Evolutionary conservation across 2,113 vertebrate genomes (phyloP).

Genomic region (Nyctibius bracteatus): DNA sequence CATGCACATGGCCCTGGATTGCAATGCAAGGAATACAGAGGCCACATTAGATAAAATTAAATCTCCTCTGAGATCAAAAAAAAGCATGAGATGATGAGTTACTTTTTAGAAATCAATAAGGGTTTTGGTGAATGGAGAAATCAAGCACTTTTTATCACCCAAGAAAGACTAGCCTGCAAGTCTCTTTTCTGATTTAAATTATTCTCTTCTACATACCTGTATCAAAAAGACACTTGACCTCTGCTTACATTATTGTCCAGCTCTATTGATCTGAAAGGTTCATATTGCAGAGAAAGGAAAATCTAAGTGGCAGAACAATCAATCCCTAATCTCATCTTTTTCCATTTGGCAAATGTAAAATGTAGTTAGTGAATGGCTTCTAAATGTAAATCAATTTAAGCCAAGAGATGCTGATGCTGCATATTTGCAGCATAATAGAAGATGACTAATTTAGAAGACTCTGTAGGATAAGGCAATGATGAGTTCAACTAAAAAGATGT

Average conservation of each 20-base stretch:
- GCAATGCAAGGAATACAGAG: conserved; percentile 33
- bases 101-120: conserved; percentile 46
- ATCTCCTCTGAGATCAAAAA: conserved; percentile 40
- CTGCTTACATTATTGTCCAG: neutral
- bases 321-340: conserved; percentile 30
- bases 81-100: conserved; percentile 15
- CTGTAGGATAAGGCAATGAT: neutral
- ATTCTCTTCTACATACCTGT: neutral
- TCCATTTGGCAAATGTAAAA: conserved; percentile 3
- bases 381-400: conserved; percentile 27
- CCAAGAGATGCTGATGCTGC: neutral
- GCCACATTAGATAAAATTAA: conserved; percentile 58
- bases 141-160: neutral
- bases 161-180: neutral
- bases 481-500: neutral
- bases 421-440: neutral
- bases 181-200: neutral
- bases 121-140: conserved; percentile 18
- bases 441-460: neutral
- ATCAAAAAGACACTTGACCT: conserved; percentile 23
- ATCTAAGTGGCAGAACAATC: conserved; percentile 6
- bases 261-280: neutral
- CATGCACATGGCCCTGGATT: neutral
- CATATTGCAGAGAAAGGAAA: neutral
- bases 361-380: neutral